Evolutionary conservation across 2,113 vertebrate genomes (phyloP).

Genomic region (Alethe diademata): DNA sequence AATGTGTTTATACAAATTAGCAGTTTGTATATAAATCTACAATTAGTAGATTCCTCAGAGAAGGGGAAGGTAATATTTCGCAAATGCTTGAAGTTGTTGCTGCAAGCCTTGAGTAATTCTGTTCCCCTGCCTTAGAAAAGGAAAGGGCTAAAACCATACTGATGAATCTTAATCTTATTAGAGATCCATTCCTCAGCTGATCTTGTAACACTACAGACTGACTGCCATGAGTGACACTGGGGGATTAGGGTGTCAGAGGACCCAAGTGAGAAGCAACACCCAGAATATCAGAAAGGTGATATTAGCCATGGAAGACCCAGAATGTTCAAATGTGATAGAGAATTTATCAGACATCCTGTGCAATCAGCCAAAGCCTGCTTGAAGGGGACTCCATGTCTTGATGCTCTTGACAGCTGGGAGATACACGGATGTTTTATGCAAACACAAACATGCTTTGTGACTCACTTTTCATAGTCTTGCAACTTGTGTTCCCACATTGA

Average conservation of each 20-base stretch:
- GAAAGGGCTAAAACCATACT: slow-evolving; percentile 71
- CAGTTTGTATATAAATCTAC: neutral
- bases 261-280: neutral
- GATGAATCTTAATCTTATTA: slow-evolving; percentile 81
- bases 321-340: neutral
- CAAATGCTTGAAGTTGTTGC: neutral
- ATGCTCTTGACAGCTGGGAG: neutral
- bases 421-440: neutral
- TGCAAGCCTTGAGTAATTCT: slow-evolving; percentile 38
- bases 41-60: neutral
- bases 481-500: neutral
- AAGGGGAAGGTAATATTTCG: neutral
- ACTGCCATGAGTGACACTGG: slow-evolving; percentile 64
- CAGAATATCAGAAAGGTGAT: neutral
- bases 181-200: slow-evolving; percentile 76
- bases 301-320: neutral
- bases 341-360: neutral
- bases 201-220: slow-evolving; percentile 70
- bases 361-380: neutral
- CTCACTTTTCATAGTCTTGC: neutral
- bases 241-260: neutral
- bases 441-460: neutral
- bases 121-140: slow-evolving; percentile 70
- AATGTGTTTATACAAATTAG: neutral
- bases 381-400: neutral